phyloP scores from a whole-genome alignment of 2,888 invertebrate genomes.

The Drosophila glabriapex region DNA sequence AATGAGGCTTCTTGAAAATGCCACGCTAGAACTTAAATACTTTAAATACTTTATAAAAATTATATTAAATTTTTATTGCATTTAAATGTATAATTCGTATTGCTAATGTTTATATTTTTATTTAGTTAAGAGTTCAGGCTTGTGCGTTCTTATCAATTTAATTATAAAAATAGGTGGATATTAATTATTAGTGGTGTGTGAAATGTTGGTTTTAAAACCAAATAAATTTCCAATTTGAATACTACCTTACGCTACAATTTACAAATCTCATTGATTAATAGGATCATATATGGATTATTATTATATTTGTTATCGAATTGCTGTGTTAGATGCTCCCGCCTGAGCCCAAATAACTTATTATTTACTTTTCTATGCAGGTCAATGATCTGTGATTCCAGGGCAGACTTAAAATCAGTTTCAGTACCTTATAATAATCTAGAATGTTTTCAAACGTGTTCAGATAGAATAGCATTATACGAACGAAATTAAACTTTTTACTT shows the following conservation, averaged over 20 bases:
- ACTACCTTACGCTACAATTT: neutral
- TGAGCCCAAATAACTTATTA: neutral
- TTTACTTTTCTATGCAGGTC: neutral
- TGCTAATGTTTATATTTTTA: neutral
- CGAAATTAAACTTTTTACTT: neutral
- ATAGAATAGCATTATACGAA: neutral
- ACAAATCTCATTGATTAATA: neutral
- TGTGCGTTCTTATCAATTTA: no score
- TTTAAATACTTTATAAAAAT: neutral
- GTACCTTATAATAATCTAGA: neutral
- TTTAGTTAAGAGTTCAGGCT: no score
- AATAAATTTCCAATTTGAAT: neutral
- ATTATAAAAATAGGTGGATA: neutral
- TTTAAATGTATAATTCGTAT: neutral
- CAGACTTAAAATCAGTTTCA: neutral
- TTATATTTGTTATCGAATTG: neutral
- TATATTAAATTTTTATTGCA: neutral
- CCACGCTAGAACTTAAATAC: no score
- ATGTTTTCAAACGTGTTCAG: no score
- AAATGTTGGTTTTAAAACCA: no score
- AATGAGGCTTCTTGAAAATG: neutral
- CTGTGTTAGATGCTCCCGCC: no score
- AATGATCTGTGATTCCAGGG: neutral
- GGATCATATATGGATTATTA: neutral
- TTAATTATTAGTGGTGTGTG: neutral